Evolutionary conservation across 1,140 invertebrate species (phyloP), one percentile per base, ranked within the genome.

Genomic region (Nylanderia fulva): DNA sequence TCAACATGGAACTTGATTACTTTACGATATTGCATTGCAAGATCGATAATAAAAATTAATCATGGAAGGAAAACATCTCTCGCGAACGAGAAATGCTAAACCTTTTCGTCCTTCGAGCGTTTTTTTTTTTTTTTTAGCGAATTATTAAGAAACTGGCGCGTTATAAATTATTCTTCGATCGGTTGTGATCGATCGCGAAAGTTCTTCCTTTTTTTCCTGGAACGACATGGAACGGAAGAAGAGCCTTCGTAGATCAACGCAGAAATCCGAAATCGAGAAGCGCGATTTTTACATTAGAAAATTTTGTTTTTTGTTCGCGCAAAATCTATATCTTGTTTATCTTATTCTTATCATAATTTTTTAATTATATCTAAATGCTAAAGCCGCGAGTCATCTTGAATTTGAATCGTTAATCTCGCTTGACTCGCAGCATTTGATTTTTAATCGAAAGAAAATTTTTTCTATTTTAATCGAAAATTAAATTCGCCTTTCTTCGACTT

Each of bases 131-230:
- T n/a, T n/a, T 45, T 80, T 71, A 45, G 18, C 6, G 11, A 69
- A 82, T 58, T 27, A 18, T 58, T 15, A 48, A 48, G 45, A 18
- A 27, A 60, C n/a, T 11, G 1, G 13, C 13, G 4, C 6, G 42
- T 82, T 45, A 29, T 60, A 80, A 68, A 80, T 82, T 72, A 33
- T 42, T 69, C 42, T 42, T 39, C 3, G 5, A 9, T 54, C 27
- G 5, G 15, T 79, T 29, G 33, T 42, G 21, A 79, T 52, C 11
- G n/a, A 72, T 82, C 36, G 18, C 24, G 29, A 63, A 33, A 33
- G 6, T 27, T 66, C 7, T 63, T 76, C 24, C 29, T 48, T 1
- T 0, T 24, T 63, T 63, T 9, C n/a, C 24, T 54, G 45, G 6
- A 63, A 63, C 13, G 8, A 21, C 21, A 21, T 36, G 3, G 29